Conservation (phyloP, 2,888 invertebrate species). For the Acanthosepion lycidas region DNA sequence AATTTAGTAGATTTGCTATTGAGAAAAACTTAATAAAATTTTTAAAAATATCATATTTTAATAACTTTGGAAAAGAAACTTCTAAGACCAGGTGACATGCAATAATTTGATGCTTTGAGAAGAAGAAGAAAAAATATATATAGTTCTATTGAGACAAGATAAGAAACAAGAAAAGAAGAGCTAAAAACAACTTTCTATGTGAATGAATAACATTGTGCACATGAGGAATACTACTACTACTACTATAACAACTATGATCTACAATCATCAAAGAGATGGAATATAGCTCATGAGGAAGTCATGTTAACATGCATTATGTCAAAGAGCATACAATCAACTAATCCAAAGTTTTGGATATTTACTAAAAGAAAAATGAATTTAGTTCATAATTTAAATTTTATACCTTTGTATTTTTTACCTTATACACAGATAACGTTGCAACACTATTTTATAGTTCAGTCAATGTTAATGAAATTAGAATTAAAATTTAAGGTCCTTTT, state of each 20-base stretch:
- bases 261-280: background rate
- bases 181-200: slow-evolving; percentile 17
- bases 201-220: background rate
- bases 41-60: too few relatives aligned
- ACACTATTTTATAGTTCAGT: too few relatives aligned
- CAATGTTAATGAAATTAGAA: too few relatives aligned
- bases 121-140: background rate
- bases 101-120: background rate
- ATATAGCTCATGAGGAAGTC: background rate
- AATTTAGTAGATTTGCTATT: background rate
- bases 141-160: background rate
- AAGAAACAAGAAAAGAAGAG: background rate
- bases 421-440: too few relatives aligned
- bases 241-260: background rate
- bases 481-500: too few relatives aligned
- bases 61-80: background rate
- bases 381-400: background rate
- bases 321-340: background rate
- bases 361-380: background rate
- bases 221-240: background rate
- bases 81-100: background rate
- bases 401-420: background rate
- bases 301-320: background rate
- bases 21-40: background rate
- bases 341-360: background rate